A percentile compares a stretch with the other conserved stretches of the same genome.
Evolutionary conservation across 1,140 invertebrate species (phyloP).

Genomic region (Panulirus ornatus): DNA sequence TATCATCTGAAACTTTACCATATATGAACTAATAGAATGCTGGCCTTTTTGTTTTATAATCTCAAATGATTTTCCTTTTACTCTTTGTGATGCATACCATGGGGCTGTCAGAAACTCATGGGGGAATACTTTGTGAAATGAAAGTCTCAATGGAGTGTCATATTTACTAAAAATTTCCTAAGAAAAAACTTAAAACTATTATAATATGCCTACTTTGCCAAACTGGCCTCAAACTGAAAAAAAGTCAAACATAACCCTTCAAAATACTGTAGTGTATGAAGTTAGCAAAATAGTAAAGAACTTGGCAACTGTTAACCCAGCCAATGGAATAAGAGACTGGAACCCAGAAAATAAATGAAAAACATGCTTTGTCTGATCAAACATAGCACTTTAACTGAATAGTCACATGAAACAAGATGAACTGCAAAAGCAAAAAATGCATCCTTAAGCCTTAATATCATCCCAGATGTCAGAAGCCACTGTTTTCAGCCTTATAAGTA

Average conservation of each 20-base stretch:
- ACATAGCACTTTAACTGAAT: conserved; percentile 4
- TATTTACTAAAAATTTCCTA: conserved; percentile 70
- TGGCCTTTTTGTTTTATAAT: too few species aligned
- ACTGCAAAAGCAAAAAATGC: conserved; percentile 8
- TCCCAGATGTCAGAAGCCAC: conserved; percentile 21
- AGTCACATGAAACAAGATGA: neutral
- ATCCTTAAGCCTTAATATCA: neutral
- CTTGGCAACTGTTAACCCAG: conserved; percentile 16
- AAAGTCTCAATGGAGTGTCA: conserved; percentile 44
- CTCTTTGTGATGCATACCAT: too few species aligned
- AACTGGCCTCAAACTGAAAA: conserved; percentile 61
- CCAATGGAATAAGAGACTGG: conserved; percentile 48
- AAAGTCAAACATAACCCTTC: conserved; percentile 51
- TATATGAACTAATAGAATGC: too few species aligned
- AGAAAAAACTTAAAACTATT: conserved; percentile 67
- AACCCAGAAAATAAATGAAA: conserved; percentile 38
- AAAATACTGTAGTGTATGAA: conserved; percentile 33
- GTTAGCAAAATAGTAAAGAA: conserved; percentile 21
- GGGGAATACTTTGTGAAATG: neutral
- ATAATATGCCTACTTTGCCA: conserved; percentile 69
- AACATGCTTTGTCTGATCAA: neutral
- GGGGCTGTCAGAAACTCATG: too few species aligned
- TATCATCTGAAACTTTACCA: too few species aligned
- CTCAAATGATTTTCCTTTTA: too few species aligned
- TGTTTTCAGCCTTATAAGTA: neutral